Conservation (phyloP, 2,888 invertebrate species). For the Tenthredo livida region DNA sequence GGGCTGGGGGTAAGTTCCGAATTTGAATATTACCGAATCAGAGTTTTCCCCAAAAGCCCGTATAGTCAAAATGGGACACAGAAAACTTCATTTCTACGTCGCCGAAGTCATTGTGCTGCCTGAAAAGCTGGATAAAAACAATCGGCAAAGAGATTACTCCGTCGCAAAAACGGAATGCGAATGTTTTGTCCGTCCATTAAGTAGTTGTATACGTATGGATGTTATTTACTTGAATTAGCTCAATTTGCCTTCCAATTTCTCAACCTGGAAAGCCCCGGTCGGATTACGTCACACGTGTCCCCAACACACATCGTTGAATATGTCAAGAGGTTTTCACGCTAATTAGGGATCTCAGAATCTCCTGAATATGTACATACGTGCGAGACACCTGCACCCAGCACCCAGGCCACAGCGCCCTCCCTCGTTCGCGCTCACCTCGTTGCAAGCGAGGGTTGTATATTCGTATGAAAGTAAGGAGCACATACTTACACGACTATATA, state of each 20-base stretch:
- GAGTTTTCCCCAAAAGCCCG: too few relatives aligned
- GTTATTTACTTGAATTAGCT: constrained; percentile 36
- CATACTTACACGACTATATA: not conserved
- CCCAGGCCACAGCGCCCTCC: not conserved
- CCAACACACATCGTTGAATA: constrained; percentile 18
- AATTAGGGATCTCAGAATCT: constrained; percentile 43
- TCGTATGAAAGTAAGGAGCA: not conserved
- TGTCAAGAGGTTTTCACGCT: constrained; percentile 33
- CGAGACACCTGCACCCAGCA: constrained; percentile 24
- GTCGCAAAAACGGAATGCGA: not conserved
- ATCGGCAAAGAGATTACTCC: too few relatives aligned
- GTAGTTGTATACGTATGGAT: not conserved
- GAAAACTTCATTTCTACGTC: too few relatives aligned
- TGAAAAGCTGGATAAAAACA: too few relatives aligned
- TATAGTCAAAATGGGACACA: too few relatives aligned
- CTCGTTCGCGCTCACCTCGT: not conserved
- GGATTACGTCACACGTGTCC: constrained; percentile 41
- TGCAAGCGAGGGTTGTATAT: not conserved
- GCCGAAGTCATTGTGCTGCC: too few relatives aligned
- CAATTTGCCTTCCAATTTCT: constrained; percentile 11
- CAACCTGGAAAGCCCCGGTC: not conserved
- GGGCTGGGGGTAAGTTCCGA: too few relatives aligned
- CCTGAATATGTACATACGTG: constrained; percentile 6
- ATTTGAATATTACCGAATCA: too few relatives aligned
- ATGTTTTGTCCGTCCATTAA: not conserved